Base-by-base conservation (phyloP, 2,888 invertebrate species). In the Nymphalis c-album region DNA sequence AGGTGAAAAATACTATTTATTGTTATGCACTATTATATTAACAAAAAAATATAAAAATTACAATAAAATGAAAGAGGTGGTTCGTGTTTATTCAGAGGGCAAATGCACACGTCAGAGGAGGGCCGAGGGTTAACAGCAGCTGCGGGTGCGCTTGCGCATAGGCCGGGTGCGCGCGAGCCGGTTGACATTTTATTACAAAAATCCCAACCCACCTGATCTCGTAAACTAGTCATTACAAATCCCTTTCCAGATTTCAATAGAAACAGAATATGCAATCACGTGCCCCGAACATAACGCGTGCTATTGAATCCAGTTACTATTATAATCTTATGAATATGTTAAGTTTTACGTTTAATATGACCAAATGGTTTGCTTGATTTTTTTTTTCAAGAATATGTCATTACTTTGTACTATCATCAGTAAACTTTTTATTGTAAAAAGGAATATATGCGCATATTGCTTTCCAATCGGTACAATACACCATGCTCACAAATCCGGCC, bases 401-500 rank as follows among this genome's bases (percentile, higher is more conserved):
- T 64, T 69, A 3, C 20, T 57, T 40, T 31, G 64, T 17, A 20
- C 22, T 22, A 16, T 64, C 55, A n/a, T 69, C 65, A 46, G 69
- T 81, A 72, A 94, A 96, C 87, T 96, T 95, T 45, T 93, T 93
- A 77, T 94, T 94, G 83, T 96, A 96, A 83, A 94, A 95, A 7
- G 97, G 97, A 63, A 97, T 83, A 80, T 94, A 95, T 73, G 93
- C 93, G 40, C 94, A 89, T 17, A 97, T 83, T 13, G 92, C 78
- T 82, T 94, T 95, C 97, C 97, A 97, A 77, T 97, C 97, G 0
- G 96, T 96, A 62, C 95, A 84, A 81, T 96, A 97, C 1, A 95
- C 77, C 17, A 95, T 65, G 0, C 84, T 86, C 16, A 94, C 75
- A n/a, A 93, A 83, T 48, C 92, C 92, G 0, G 94, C 91, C 46